These are phyloP conservation scores for Mormyrus proboscirostris DNA, from an alignment of 2,797 vertebrate genomes.

Conservation along the genomic window DNA sequence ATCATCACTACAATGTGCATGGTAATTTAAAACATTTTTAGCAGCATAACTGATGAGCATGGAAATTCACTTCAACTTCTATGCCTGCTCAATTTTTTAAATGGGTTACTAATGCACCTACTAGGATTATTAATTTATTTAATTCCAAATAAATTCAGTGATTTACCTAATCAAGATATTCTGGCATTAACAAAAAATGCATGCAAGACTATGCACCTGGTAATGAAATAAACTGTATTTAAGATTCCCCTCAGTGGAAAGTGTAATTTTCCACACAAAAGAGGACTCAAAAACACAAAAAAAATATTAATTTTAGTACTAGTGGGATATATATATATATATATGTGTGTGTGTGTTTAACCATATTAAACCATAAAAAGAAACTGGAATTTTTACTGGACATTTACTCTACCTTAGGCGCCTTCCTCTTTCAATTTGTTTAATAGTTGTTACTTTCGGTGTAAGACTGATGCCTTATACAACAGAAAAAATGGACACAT, in stretches of 20 bases:
- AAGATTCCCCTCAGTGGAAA: neutral
- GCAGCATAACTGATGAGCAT: neutral
- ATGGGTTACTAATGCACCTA: neutral
- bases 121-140: neutral
- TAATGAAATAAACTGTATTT: neutral
- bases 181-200: neutral
- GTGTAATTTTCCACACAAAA: neutral
- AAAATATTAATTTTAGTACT: neutral
- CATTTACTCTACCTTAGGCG: neutral
- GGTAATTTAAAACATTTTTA: constrained; percentile 1
- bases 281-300: neutral
- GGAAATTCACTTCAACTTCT: neutral
- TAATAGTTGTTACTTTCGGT: neutral
- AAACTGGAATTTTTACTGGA: neutral
- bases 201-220: neutral
- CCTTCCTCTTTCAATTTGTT: neutral
- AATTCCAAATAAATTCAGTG: neutral
- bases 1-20: neutral
- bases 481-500: neutral
- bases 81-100: neutral
- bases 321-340: neutral
- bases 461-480: neutral
- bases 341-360: neutral
- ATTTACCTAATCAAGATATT: neutral
- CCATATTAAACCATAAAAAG: neutral